Percentiles rank a stretch among this genome's conserved stretches.
phyloP scores from a whole-genome alignment of 2,797 vertebrate species.

The Darevskia mixta region DNA sequence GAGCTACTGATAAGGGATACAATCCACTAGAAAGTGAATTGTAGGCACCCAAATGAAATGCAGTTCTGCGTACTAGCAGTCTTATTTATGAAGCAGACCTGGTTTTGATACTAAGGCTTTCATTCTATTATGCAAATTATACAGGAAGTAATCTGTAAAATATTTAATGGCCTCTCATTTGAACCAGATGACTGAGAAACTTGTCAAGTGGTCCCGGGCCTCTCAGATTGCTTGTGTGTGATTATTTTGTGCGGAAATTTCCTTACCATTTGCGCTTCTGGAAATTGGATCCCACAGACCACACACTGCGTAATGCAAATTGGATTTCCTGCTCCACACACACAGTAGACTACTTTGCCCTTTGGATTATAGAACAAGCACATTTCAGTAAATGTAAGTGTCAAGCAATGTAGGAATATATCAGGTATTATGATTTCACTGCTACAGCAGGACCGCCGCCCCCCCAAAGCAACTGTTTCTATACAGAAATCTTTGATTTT shows the following conservation, averaged over 20 bases:
- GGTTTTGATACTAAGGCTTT: background rate
- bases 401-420: background rate
- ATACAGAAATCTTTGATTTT: background rate
- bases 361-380: conserved; percentile 72
- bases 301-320: conserved; percentile 84
- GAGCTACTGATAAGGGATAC: too few relatives aligned
- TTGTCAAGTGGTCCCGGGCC: background rate
- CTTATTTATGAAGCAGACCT: too few relatives aligned
- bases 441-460: background rate
- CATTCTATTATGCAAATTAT: conserved; percentile 14
- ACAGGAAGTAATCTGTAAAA: background rate
- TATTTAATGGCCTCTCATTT: background rate
- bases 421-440: background rate
- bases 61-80: too few relatives aligned
- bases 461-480: background rate
- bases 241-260: background rate
- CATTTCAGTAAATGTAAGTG: conserved; percentile 6
- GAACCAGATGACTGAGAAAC: background rate
- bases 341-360: conserved; percentile 86
- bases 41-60: too few relatives aligned
- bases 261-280: conserved; percentile 79
- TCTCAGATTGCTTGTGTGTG: background rate
- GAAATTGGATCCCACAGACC: conserved; percentile 86
- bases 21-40: too few relatives aligned
- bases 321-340: conserved; percentile 90